Evolutionary conservation across 2,113 vertebrate genomes (phyloP), one percentile per base, ranked within the genome.

Genomic region (Salvelinus fontinalis): DNA sequence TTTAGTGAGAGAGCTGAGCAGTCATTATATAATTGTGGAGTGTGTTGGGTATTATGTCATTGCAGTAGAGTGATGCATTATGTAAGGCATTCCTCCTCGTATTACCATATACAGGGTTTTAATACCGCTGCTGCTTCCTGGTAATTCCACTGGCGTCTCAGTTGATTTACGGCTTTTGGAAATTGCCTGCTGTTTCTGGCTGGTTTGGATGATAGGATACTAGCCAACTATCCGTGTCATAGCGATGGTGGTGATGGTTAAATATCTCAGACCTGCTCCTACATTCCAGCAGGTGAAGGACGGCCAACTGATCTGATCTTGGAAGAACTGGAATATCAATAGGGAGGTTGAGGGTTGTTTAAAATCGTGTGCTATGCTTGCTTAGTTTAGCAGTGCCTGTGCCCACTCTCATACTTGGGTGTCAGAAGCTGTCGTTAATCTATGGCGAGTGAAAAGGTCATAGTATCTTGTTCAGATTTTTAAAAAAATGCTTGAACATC

Each of bases 91-190:
- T 73, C 75, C 76, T 75, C 71, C 74, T 75, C 74, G 75, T 89
- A 89, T 89, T 87, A 62, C 71, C 84, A 72, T 67, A 77, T 83
- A 31, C 66, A 84, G 83, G 84, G 84, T 86, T 44, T 89, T 48
- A 73, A 83, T 84, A 79, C 79, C 20, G 16, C 67, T 26, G 13
- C 65, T 16, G 81, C 74, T 74, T 82, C 69, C 62, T 74, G 71
- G 75, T 87, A 89, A 87, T 91, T 90, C 83, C 22, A 67, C 71
- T 87, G 84, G 84, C 86, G 85, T 79, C 67, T 71, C 75, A 71
- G 57, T 73, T 89, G 83, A 89, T 85, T 83, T 79, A 84, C 76
- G 77, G 84, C 80, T 83, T 87, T 82, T 75, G 80, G 79, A 81
- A 83, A 85, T 81, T 66, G 75, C 79, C 84, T 83, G 82, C 80